Evolutionary conservation across 2,888 invertebrate genomes (phyloP).

Genomic region (Standfussiana lucernea): DNA sequence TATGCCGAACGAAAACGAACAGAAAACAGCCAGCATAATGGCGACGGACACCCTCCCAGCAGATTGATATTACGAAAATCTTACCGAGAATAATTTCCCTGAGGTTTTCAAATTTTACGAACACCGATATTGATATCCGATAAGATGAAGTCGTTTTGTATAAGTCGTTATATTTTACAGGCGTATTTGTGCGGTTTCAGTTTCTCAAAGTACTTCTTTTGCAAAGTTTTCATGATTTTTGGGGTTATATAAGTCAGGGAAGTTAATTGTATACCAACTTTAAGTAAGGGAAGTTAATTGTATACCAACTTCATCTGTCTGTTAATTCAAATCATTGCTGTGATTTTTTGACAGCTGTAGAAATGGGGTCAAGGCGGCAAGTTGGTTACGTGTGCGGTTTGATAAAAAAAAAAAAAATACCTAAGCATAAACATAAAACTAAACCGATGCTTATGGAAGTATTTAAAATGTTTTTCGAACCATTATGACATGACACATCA

Average conservation of each 20-base stretch:
- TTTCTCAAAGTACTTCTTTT: not conserved
- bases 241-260: not conserved
- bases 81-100: slow-evolving; percentile 38
- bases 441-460: not conserved
- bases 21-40: not conserved
- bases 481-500: too few relatives aligned
- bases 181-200: slow-evolving; percentile 13
- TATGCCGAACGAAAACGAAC: not conserved
- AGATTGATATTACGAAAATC: slow-evolving; percentile 37
- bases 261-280: not conserved
- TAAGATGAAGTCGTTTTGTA: slow-evolving; percentile 22
- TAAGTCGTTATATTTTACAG: slow-evolving; percentile 27
- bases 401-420: too few relatives aligned
- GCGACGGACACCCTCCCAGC: not conserved
- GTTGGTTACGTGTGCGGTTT: not conserved
- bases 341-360: not conserved
- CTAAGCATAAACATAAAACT: too few relatives aligned
- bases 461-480: not conserved
- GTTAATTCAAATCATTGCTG: not conserved
- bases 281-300: not conserved
- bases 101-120: slow-evolving; percentile 48
- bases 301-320: not conserved
- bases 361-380: not conserved
- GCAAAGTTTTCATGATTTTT: slow-evolving; percentile 1
- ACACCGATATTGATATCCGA: slow-evolving; percentile 32